A percentile compares a stretch with the other conserved stretches of the same genome.
phyloP scores from a whole-genome alignment of 2,888 invertebrate species.

The Brachyopa scutellaris region DNA sequence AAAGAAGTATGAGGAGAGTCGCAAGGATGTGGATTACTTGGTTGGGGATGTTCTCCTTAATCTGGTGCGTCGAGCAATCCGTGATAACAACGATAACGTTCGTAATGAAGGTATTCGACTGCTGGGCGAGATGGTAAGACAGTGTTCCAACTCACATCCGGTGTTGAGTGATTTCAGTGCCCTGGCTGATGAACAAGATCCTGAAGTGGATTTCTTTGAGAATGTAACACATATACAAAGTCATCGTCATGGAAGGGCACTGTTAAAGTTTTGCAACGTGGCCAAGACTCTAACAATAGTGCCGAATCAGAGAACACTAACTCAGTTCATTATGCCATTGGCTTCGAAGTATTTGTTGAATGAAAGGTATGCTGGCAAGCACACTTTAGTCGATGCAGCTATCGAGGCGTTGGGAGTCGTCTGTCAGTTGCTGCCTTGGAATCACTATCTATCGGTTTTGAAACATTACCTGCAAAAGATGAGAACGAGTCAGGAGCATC shows the following conservation, averaged over 20 bases:
- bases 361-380: constrained; percentile 89
- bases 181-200: constrained; percentile 86
- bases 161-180: constrained; percentile 88
- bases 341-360: constrained; percentile 90
- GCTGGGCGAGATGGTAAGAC: constrained; percentile 89
- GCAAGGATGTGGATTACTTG: constrained; percentile 85
- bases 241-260: constrained; percentile 92
- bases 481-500: constrained; percentile 87
- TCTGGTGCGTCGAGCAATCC: constrained; percentile 86
- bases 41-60: constrained; percentile 89
- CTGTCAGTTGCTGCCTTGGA: constrained; percentile 92
- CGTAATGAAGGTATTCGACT: constrained; percentile 91
- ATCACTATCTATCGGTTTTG: constrained; percentile 91
- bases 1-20: constrained; percentile 83
- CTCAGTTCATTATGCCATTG: constrained; percentile 93
- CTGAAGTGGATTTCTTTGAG: constrained; percentile 96
- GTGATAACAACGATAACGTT: constrained; percentile 87
- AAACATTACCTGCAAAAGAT: constrained; percentile 91
- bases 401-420: constrained; percentile 91
- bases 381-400: constrained; percentile 91
- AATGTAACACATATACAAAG: constrained; percentile 94
- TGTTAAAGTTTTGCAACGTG: constrained; percentile 88
- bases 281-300: constrained; percentile 85
- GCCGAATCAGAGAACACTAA: constrained; percentile 88
- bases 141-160: constrained; percentile 87